Conservation (phyloP, 1,140 invertebrate species). For the Agrilus planipennis region DNA sequence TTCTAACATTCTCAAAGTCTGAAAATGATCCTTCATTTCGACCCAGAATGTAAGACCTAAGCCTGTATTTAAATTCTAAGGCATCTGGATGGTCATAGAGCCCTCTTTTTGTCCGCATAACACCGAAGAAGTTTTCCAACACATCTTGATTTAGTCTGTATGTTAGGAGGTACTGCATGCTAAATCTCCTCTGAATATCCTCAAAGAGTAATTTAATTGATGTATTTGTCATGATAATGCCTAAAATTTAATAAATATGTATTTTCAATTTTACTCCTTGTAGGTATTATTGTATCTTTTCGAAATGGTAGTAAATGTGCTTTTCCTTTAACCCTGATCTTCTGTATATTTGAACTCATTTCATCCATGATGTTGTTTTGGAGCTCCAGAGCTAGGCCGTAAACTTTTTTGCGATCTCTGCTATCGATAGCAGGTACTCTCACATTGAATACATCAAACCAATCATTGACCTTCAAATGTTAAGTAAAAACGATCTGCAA, state of each 20-base stretch:
- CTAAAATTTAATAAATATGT: neutral
- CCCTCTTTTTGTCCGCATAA: conserved; percentile 16
- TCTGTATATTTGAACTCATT: neutral
- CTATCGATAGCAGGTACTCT: neutral
- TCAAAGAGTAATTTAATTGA: conserved; percentile 9
- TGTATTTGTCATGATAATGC: conserved; percentile 8
- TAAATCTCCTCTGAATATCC: conserved; percentile 10
- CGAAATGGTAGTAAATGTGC: conserved; percentile 5
- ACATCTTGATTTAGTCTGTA: conserved; percentile 16
- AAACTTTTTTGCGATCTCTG: neutral
- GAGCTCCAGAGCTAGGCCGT: conserved; percentile 7
- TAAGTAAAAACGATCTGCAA: no score
- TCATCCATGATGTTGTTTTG: conserved; percentile 4
- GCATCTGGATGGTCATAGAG: conserved; percentile 17
- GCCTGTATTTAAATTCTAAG: conserved; percentile 12
- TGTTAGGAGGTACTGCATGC: conserved; percentile 12
- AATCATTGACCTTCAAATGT: conserved; percentile 6
- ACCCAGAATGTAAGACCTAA: conserved; percentile 15
- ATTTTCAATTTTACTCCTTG: neutral
- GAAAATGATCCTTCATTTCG: neutral
- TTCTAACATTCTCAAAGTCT: neutral
- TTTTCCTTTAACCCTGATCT: neutral
- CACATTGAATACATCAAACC: conserved; percentile 9
- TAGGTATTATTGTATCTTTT: conserved; percentile 5
- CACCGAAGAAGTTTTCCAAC: conserved; percentile 17